Base-by-base conservation (phyloP, 2,888 invertebrate genomes). In the Campopleginae sp. region DNA sequence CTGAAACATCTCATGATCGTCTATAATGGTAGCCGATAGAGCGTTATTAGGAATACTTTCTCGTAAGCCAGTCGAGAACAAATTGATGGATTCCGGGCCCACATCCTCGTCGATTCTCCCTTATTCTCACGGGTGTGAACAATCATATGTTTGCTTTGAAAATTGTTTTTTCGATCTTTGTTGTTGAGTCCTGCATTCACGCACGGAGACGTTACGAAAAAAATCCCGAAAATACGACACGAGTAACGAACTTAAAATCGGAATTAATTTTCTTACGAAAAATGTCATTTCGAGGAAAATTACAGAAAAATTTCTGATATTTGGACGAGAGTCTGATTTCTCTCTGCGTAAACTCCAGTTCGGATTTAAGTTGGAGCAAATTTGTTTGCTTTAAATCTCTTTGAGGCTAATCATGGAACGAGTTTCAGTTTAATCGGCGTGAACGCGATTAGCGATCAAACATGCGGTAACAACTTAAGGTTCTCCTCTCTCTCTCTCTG, bases 41-140 rank as follows among this genome's bases (percentile, higher is more conserved):
- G 68, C 48, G 63, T 74, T 80, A 80, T 80, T 74, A 80, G 54
- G 14, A 42, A 80, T 48, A 65, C 65, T 66, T 80, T 31, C 42
- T 10, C 63, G 66, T 54, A 54, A 66, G 77, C 27, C 19, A 17
- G n/a, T 66, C 42, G 17, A 54, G 5, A 17, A 33, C 77, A 31
- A 48, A 14, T 48, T 27, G 61, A 44, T 44, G 23, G 5, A 38
- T n/a, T 33, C 74, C 23, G 33, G 61, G 38, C 31, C 42, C 1
- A 61, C 51, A 14, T 74, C 61, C 27, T n/a, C 33, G n/a, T 23
- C 10, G 14, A 68, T 42, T 7, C 17, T 27, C 10, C 46, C 27
- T 42, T 23, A 33, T n/a, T 72, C 70, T 48, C 70, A 70, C 58
- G 27, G 27, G 5, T 58, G 14, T 27, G 23, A 58, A 58, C 12